Evolutionary conservation across 1,140 invertebrate species (phyloP), one percentile per base, ranked within the genome.

Genomic region (Megathymus violae): DNA sequence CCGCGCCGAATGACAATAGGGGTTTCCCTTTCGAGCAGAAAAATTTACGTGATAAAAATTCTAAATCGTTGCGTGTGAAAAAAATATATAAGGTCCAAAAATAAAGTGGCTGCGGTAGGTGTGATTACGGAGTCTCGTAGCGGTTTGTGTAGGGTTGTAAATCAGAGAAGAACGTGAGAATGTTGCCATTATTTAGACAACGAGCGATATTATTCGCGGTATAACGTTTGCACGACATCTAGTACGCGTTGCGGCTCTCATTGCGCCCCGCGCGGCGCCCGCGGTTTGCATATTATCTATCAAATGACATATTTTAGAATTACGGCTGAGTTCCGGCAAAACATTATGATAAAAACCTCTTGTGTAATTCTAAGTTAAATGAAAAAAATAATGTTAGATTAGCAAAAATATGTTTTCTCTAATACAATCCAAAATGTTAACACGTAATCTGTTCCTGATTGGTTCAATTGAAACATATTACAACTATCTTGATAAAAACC

Each of bases 11-110:
- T 90, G 74, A 88, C 87, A 90, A 90, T 87, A 69, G 79, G 69
- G 78, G 82, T 88, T 90, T 90, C 87, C 87, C 87, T 90, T 88
- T 85, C 83, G 65, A 84, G 80, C 83, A 81, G 83, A 83, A 90
- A 56, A 90, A 90, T 87, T 87, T 90, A 90, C 85, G 88, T 90
- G 88, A 88, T 90, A 82, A 84, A 88, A 87, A 90, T 90, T 84
- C 78, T 82, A 85, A 88, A 85, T 69, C 62, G 75, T 84, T 67
- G 88, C 88, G 84, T 90, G 88, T 88, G 85, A 90, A 90, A 90
- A 89, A 76, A 86, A 86, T 78, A 71, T 81, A 74, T 71, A 77
- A 80, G 82, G 81, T 83, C 82, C 80, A 82, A 88, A 89, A 85
- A 89, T 85, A 86, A 82, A 88, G 82, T 88, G 84, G 76, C 82